Evolutionary conservation across 1,140 invertebrate genomes (phyloP).

Genomic region (Calycopis cecrops): DNA sequence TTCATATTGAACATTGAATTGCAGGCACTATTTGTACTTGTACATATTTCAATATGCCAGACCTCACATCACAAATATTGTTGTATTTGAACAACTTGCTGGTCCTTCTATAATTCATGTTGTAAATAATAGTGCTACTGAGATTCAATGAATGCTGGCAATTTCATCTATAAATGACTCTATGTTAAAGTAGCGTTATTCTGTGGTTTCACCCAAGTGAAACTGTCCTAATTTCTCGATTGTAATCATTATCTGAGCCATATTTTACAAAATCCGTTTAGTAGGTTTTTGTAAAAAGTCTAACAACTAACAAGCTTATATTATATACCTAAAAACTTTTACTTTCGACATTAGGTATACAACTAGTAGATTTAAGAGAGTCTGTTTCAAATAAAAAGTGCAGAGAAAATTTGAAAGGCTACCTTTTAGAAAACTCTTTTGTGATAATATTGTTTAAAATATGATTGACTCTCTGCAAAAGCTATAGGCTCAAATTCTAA

Average conservation of each 20-base stretch:
- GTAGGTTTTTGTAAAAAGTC: too few species aligned
- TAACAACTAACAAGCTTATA: too few species aligned
- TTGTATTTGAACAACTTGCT: not conserved
- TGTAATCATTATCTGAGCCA: not conserved
- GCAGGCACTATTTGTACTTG: not conserved
- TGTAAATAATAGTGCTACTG: not conserved
- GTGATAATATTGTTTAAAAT: too few species aligned
- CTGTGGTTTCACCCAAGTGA: too few species aligned
- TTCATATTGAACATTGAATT: constrained; percentile 3
- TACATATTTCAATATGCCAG: not conserved
- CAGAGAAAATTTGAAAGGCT: too few species aligned
- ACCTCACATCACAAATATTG: constrained; percentile 1
- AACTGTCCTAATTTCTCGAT: not conserved
- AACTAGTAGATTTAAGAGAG: too few species aligned
- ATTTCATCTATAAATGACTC: not conserved
- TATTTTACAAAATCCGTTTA: not conserved
- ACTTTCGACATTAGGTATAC: too few species aligned
- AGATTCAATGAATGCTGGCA: not conserved
- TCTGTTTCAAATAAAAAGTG: too few species aligned
- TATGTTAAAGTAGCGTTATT: not conserved
- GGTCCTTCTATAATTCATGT: not conserved
- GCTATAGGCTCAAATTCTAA: too few species aligned
- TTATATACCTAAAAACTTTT: too few species aligned
- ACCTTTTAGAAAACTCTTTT: too few species aligned
- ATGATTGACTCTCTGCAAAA: too few species aligned